Percentiles rank a stretch among this genome's conserved stretches.
These are phyloP conservation scores for Heterocephalus glaber DNA, from an alignment of 2,113 vertebrate species.

Conservation along the genomic window DNA sequence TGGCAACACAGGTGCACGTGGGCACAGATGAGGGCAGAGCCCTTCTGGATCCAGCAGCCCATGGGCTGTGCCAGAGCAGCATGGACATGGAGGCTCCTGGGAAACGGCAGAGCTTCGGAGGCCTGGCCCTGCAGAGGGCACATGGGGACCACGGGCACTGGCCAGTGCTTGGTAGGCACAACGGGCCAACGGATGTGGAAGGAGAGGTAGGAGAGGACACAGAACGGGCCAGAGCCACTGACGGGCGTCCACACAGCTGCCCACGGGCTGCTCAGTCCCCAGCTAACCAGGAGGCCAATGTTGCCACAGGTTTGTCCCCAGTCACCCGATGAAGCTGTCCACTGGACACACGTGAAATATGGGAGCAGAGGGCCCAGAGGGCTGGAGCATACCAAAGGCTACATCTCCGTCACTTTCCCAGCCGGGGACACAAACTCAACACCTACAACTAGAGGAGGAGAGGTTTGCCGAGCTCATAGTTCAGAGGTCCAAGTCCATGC, in stretches of 20 bases:
- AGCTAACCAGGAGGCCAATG: not conserved
- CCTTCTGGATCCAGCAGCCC: no score
- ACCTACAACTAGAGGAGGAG: not conserved
- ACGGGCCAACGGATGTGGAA: not conserved
- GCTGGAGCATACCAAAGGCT: not conserved
- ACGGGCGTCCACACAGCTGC: no score
- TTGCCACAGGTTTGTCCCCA: not conserved
- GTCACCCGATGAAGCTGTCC: not conserved
- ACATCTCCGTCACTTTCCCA: not conserved
- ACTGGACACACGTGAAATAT: not conserved
- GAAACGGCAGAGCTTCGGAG: not conserved
- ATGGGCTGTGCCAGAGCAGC: no score
- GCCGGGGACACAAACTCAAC: not conserved
- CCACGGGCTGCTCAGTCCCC: not conserved
- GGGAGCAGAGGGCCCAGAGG: not conserved
- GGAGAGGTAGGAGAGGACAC: not conserved
- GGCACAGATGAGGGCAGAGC: not conserved
- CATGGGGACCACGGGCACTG: not conserved
- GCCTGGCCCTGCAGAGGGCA: no score
- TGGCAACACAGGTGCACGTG: not conserved
- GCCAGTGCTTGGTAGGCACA: not conserved
- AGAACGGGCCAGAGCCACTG: not conserved
- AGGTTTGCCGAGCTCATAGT: not conserved
- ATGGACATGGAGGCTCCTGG: no score
- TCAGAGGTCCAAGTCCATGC: not conserved